Evolutionary conservation across 2,888 invertebrate genomes (phyloP).

Genomic region (Belgica antarctica): DNA sequence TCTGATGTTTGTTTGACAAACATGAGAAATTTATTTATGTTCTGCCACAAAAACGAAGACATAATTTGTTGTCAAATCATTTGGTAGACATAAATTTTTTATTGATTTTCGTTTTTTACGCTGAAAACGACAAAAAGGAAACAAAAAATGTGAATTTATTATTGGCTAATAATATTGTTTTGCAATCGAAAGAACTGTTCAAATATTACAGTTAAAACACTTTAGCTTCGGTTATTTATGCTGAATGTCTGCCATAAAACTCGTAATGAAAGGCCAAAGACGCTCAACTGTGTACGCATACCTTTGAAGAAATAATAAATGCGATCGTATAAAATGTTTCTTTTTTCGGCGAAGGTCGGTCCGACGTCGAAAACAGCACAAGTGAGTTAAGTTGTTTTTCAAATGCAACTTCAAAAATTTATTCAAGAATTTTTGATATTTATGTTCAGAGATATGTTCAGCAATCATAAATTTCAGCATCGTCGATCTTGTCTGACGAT

Average conservation of each 20-base stretch:
- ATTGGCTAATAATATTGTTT: conserved; percentile 16
- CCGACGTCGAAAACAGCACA: not conserved
- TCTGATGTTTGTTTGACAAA: conserved; percentile 14
- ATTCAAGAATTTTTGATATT: not conserved
- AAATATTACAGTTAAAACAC: not conserved
- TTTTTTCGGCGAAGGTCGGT: not conserved
- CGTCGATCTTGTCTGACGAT: not conserved
- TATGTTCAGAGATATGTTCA: conserved; percentile 29
- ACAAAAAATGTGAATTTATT: conserved; percentile 12
- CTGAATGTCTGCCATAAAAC: not conserved
- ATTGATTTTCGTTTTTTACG: not conserved
- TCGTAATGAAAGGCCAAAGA: not conserved
- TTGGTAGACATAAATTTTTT: conserved; percentile 39
- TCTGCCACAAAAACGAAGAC: conserved; percentile 38
- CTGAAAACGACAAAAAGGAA: not conserved
- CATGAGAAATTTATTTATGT: conserved; percentile 36
- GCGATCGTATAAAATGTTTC: conserved; percentile 6
- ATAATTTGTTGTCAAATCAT: conserved; percentile 41
- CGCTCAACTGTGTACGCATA: not conserved
- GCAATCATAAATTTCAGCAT: not conserved
- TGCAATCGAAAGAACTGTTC: not conserved
- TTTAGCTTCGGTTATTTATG: not conserved
- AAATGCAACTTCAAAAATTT: not conserved
- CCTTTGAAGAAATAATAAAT: not conserved
- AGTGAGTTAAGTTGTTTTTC: conserved; percentile 17